Evolutionary conservation across 2,113 vertebrate species (phyloP).

Genomic region (Argyrosomus japonicus): DNA sequence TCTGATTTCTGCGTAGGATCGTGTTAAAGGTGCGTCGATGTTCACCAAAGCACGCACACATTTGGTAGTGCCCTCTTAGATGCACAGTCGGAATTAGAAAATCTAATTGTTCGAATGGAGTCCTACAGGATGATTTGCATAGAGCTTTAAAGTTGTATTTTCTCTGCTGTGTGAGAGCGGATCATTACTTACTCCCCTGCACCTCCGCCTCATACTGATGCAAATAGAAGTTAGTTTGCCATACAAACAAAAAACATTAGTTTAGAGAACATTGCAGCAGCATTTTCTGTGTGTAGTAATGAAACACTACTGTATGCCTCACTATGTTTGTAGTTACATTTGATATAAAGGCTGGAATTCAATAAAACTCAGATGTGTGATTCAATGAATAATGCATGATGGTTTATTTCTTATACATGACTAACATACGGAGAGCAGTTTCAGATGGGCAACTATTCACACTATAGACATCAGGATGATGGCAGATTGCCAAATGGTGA

Average conservation of each 20-base stretch:
- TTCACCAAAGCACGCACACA: constrained; percentile 24
- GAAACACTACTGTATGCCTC: not conserved
- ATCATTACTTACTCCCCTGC: constrained; percentile 10
- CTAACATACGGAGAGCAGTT: constrained; percentile 33
- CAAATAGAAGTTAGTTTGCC: constrained; percentile 12
- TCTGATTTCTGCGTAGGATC: constrained; percentile 22
- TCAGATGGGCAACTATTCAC: constrained; percentile 9
- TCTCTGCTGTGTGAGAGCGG: not conserved
- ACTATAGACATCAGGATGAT: constrained; percentile 18
- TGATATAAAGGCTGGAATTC: constrained; percentile 20
- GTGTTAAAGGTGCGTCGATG: constrained; percentile 47
- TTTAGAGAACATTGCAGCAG: not conserved
- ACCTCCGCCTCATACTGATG: constrained; percentile 8
- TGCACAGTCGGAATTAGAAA: constrained; percentile 34
- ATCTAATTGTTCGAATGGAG: constrained; percentile 54
- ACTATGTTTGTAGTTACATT: constrained; percentile 16
- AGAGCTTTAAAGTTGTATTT: constrained; percentile 25
- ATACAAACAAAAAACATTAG: constrained; percentile 6
- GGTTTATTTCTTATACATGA: constrained; percentile 38
- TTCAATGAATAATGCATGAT: constrained; percentile 50
- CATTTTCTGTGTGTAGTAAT: constrained; percentile 2
- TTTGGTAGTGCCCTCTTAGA: constrained; percentile 26
- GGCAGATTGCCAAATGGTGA: constrained; percentile 24
- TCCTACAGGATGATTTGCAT: constrained; percentile 29
- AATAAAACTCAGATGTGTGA: constrained; percentile 10